Evolutionary conservation across 2,113 vertebrate genomes (phyloP).

Genomic region (Cepphus grylle): DNA sequence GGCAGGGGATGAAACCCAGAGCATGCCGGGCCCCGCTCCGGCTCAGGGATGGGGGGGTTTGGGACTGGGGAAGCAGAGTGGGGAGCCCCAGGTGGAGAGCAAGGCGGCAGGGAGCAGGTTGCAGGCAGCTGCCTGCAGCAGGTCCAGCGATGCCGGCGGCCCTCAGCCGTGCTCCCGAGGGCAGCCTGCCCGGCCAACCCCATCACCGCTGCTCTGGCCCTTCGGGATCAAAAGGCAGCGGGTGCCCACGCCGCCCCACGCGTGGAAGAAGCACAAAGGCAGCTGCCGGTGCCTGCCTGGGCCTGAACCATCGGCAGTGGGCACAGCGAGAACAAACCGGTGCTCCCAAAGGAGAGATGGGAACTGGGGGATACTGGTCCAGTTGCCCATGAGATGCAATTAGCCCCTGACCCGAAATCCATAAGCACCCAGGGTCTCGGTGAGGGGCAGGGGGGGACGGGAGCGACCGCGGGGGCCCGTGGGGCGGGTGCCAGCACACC

Average conservation of each 20-base stretch:
- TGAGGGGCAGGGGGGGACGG: fast-evolving
- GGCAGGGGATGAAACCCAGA: not conserved
- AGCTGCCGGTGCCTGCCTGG: not conserved
- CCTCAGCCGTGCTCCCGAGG: not conserved
- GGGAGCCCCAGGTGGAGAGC: not conserved
- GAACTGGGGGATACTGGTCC: not conserved
- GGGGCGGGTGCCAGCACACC: not conserved
- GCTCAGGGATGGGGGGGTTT: fast-evolving
- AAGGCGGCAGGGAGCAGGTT: not conserved
- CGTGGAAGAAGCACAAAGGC: not conserved
- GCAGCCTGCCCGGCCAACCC: not conserved
- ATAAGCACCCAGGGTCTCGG: not conserved
- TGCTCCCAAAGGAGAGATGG: not conserved
- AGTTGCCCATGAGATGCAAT: fast-evolving
- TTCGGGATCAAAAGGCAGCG: not conserved
- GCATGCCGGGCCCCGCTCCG: fast-evolving
- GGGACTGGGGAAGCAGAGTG: not conserved
- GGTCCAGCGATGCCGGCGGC: not conserved
- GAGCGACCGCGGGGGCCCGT: fast-evolving
- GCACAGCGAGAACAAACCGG: fast-evolving
- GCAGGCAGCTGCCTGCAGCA: not conserved
- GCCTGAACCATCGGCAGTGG: not conserved
- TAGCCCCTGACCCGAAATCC: not conserved
- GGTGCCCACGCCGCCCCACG: not conserved
- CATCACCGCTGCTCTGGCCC: not conserved